Evolutionary conservation across 2,888 invertebrate genomes (phyloP).

Genomic region (Lepidochitona cinerea): DNA sequence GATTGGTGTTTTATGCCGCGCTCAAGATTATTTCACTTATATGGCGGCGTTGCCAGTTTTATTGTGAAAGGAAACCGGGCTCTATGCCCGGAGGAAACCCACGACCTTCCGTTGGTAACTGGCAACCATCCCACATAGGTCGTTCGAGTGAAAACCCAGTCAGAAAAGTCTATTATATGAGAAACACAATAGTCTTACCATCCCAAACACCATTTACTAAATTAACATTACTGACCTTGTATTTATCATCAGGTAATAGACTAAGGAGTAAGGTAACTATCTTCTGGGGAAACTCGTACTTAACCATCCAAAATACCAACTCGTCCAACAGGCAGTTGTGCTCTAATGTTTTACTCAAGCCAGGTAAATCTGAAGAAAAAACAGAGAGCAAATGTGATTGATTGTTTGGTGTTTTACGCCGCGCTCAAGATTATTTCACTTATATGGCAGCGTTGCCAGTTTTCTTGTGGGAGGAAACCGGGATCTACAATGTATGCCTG

Average conservation of each 20-base stretch:
- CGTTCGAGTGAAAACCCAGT: too few relatives aligned
- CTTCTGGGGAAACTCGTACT: conserved; percentile 97
- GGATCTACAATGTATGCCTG: too few relatives aligned
- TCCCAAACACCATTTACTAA: too few relatives aligned
- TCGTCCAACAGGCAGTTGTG: conserved; percentile 78
- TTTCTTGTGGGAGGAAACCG: too few relatives aligned
- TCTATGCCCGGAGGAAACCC: background rate
- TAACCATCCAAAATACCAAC: conserved; percentile 97
- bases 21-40: background rate
- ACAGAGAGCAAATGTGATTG: too few relatives aligned
- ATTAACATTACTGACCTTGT: conserved; percentile 81
- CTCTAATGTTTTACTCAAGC: conserved; percentile 44
- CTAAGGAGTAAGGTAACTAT: conserved; percentile 94
- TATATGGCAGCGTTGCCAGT: too few relatives aligned
- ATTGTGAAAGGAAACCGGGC: background rate
- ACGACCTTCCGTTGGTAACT: too few relatives aligned
- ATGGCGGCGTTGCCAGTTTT: background rate
- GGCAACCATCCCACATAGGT: too few relatives aligned
- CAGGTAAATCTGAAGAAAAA: conserved; percentile 43
- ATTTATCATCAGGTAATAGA: conserved; percentile 94
- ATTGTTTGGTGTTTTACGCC: too few relatives aligned
- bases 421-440: too few relatives aligned
- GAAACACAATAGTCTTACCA: too few relatives aligned
- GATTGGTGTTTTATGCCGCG: background rate
- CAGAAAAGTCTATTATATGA: too few relatives aligned